Evolutionary conservation across 2,113 vertebrate species (phyloP).

Genomic region (Herpailurus yagouaroundi): DNA sequence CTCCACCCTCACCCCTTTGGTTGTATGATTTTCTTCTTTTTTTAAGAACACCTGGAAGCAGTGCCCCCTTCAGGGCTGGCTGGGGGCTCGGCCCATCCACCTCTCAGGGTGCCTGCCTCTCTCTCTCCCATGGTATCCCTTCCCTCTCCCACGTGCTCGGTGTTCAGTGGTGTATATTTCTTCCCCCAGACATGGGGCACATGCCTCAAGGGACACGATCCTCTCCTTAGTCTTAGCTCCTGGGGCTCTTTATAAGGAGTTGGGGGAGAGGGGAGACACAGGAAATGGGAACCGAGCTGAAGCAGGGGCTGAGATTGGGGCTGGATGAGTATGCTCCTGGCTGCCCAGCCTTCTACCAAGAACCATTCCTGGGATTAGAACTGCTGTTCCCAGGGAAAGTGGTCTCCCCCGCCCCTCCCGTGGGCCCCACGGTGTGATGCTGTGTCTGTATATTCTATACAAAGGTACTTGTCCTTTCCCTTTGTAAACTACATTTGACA

Average conservation of each 20-base stretch:
- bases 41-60: conserved; percentile 76
- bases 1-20: not conserved
- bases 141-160: conserved; percentile 85
- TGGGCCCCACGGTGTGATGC: conserved; percentile 89
- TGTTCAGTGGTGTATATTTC: conserved; percentile 97
- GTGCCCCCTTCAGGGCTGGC: conserved; percentile 63
- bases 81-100: conserved; percentile 78
- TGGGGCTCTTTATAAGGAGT: conserved; percentile 85
- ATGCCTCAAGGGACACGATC: conserved; percentile 85
- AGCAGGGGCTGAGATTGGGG: conserved; percentile 12
- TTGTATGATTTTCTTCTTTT: conserved; percentile 90
- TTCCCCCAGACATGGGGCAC: conserved; percentile 90
- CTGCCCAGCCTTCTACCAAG: conserved; percentile 32
- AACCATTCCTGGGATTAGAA: conserved; percentile 50
- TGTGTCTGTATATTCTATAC: conserved; percentile 97
- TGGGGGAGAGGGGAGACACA: not conserved
- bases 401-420: not conserved
- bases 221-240: conserved; percentile 87
- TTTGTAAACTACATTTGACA: conserved; percentile 98
- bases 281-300: conserved; percentile 47
- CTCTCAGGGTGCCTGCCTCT: conserved; percentile 73
- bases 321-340: not conserved
- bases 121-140: conserved; percentile 51
- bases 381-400: conserved; percentile 46
- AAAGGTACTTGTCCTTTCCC: conserved; percentile 95